Conservation (phyloP, 2,797 vertebrate species). For the Bradypodion ventrale region DNA sequence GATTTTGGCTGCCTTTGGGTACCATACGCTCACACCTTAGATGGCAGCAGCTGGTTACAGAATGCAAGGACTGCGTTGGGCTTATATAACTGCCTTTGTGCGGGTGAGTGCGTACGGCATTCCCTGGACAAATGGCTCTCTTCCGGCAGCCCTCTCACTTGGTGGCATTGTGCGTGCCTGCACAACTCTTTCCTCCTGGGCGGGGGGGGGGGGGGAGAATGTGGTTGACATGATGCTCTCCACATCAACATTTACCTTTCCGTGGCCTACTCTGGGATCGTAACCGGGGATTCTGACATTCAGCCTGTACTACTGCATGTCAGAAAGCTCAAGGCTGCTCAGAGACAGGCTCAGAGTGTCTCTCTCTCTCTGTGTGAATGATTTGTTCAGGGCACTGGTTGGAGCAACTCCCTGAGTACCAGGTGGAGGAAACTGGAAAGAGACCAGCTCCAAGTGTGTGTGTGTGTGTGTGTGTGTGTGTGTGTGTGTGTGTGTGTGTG, state of each 20-base stretch:
- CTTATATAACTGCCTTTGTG: constrained; percentile 32
- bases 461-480: no score
- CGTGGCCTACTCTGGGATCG: not conserved
- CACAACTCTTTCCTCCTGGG: not conserved
- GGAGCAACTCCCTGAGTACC: not conserved
- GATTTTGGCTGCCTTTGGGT: not conserved
- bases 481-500: no score
- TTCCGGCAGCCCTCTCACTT: not conserved
- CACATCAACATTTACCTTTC: not conserved
- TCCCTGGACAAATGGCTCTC: not conserved
- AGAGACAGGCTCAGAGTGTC: no score
- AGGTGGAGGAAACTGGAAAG: no score
- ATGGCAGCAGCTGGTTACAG: not conserved
- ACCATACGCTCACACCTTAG: not conserved
- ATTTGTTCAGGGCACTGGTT: not conserved
- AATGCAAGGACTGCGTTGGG: not conserved
- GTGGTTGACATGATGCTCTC: not conserved
- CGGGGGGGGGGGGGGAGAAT: not conserved
- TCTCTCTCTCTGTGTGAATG: not conserved
- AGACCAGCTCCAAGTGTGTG: no score
- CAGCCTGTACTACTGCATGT: not conserved
- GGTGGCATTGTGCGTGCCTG: not conserved
- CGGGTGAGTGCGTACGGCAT: not conserved
- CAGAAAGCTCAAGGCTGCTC: not conserved
- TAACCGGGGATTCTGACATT: no score